phyloP scores from a whole-genome alignment of 2,888 invertebrate genomes.

The Acleris cristana region DNA sequence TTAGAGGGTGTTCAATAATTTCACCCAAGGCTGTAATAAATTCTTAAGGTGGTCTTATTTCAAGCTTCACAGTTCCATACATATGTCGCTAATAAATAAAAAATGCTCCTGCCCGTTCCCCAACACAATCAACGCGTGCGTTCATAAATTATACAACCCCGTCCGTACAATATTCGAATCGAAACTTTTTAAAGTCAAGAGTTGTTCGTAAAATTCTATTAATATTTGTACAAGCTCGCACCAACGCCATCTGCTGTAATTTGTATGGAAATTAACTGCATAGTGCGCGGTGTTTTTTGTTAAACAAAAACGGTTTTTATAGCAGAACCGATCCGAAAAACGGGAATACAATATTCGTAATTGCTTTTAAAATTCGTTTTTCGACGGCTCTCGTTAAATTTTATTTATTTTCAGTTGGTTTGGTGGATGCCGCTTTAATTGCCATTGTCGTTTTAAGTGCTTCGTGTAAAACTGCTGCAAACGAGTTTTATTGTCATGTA shows the following conservation, averaged over 20 bases:
- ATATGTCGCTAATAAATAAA: background rate
- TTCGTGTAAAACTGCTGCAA: conserved; percentile 1
- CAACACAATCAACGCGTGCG: conserved; percentile 10
- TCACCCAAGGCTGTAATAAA: too few species aligned
- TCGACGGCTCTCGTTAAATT: conserved; percentile 13
- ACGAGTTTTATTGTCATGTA: background rate
- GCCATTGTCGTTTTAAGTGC: conserved; percentile 3
- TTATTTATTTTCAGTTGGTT: conserved; percentile 23
- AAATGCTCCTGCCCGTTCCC: background rate
- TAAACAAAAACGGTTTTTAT: conserved; percentile 11
- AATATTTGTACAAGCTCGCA: conserved; percentile 11
- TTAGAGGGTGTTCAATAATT: too few species aligned
- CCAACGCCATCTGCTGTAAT: conserved; percentile 14
- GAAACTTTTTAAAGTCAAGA: conserved; percentile 19
- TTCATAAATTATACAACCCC: conserved; percentile 4
- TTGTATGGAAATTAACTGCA: conserved; percentile 24
- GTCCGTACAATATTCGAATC: conserved; percentile 1
- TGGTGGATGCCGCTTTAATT: conserved; percentile 11
- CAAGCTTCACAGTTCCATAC: too few species aligned
- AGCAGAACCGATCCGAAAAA: conserved; percentile 1
- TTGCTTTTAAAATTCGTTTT: conserved; percentile 17
- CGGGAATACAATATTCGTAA: conserved; percentile 21
- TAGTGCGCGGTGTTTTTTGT: conserved; percentile 11
- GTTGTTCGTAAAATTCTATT: conserved; percentile 19
- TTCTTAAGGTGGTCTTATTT: too few species aligned